phyloP scores from a whole-genome alignment of 1,140 invertebrate species.

The Ips typographus region DNA sequence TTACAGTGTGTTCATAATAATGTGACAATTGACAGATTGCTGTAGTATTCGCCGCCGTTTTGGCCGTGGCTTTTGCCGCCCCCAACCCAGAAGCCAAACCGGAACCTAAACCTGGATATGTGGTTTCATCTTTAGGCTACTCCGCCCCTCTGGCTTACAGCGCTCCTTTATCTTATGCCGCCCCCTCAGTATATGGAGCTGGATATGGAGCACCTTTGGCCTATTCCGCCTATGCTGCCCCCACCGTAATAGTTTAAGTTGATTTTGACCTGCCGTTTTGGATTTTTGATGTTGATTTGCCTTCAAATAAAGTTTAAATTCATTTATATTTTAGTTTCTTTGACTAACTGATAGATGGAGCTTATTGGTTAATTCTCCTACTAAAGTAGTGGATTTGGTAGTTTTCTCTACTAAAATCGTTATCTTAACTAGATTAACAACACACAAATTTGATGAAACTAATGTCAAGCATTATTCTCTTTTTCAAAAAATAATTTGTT shows the following conservation, averaged over 20 bases:
- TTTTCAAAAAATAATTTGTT: no score
- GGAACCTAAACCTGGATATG: background rate
- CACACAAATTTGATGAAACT: no score
- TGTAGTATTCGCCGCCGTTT: background rate
- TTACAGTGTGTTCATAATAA: no score
- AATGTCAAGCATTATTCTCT: no score
- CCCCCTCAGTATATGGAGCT: background rate
- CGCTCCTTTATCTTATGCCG: background rate
- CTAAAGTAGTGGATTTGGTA: no score
- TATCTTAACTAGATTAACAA: no score
- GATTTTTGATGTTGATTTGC: background rate
- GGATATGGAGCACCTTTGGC: background rate
- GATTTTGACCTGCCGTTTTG: constrained; percentile 1
- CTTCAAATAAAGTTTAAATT: no score
- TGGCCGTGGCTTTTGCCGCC: background rate
- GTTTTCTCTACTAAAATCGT: no score
- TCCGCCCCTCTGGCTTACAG: background rate
- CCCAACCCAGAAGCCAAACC: background rate
- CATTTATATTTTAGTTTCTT: no score
- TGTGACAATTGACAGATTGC: no score
- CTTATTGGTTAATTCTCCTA: background rate
- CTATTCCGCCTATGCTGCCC: background rate
- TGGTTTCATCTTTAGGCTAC: background rate
- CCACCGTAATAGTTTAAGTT: background rate
- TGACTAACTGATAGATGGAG: no score